Evolutionary conservation across 2,888 invertebrate genomes (phyloP).

Genomic region (Dyspetes luteomarginatus): DNA sequence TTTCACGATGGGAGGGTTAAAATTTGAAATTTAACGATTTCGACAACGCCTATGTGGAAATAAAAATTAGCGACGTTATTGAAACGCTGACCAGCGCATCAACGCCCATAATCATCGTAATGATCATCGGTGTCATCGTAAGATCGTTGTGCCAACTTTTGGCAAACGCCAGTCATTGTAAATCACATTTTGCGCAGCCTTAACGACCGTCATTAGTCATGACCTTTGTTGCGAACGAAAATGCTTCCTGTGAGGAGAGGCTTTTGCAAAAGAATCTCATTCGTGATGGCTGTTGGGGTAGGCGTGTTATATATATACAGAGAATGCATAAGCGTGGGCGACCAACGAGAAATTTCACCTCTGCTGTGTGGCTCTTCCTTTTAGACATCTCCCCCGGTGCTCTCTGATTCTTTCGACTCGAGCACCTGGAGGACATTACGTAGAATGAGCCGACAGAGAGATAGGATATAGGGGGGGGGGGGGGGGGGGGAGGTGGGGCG

Average conservation of each 20-base stretch:
- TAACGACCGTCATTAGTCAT: slow-evolving; percentile 76
- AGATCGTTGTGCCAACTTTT: slow-evolving; percentile 49
- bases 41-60: slow-evolving; percentile 54
- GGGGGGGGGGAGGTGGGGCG: slow-evolving; percentile 33
- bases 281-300: slow-evolving; percentile 67
- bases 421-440: slow-evolving; percentile 75
- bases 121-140: slow-evolving; percentile 47
- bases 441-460: slow-evolving; percentile 60
- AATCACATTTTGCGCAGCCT: slow-evolving; percentile 70
- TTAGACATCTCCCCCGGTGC: background rate
- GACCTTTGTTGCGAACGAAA: slow-evolving; percentile 74
- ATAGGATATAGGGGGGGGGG: slow-evolving; percentile 25
- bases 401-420: slow-evolving; percentile 60
- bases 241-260: slow-evolving; percentile 40
- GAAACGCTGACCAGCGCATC: slow-evolving; percentile 27
- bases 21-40: slow-evolving; percentile 24
- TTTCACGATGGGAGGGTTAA: background rate
- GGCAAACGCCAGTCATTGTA: slow-evolving; percentile 53
- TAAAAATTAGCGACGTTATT: slow-evolving; percentile 73
- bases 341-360: slow-evolving; percentile 58
- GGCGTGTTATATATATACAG: slow-evolving; percentile 69
- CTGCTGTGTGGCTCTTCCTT: background rate
- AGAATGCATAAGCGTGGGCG: slow-evolving; percentile 69
- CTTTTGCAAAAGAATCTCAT: slow-evolving; percentile 1
- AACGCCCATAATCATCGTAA: slow-evolving; percentile 50